Evolutionary conservation across 2,113 vertebrate species (phyloP).

Genomic region (Epinephelus cyanopodus): DNA sequence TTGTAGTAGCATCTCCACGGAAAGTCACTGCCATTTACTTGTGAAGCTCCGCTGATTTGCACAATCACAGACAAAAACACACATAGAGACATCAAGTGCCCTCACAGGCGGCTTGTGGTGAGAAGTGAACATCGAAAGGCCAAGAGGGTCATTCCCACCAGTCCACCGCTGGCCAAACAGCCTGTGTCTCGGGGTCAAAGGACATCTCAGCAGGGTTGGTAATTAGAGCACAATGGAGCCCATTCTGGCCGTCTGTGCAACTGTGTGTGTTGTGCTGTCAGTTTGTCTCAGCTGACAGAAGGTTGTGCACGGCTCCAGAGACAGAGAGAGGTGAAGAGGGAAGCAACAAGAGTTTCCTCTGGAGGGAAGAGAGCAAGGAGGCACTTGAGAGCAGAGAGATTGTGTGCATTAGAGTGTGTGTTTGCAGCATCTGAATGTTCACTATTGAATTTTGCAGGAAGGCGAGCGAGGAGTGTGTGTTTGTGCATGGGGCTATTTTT

Average conservation of each 20-base stretch:
- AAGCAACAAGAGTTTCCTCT: constrained; percentile 37
- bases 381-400: constrained; percentile 15
- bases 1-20: background rate
- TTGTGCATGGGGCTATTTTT: constrained; percentile 49
- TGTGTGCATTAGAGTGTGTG: constrained; percentile 25
- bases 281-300: constrained; percentile 54
- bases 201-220: constrained; percentile 62
- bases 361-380: constrained; percentile 25
- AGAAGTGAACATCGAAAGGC: constrained; percentile 55
- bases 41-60: no score
- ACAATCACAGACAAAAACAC: background rate
- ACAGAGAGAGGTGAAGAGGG: constrained; percentile 40
- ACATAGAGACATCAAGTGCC: constrained; percentile 30
- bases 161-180: constrained; percentile 54
- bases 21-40: no score
- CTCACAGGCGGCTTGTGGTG: constrained; percentile 50
- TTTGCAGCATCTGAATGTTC: background rate
- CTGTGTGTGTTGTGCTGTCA: constrained; percentile 58
- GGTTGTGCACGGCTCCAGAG: constrained; percentile 17
- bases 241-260: constrained; percentile 43
- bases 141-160: constrained; percentile 68
- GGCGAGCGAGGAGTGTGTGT: constrained; percentile 14
- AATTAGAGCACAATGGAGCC: constrained; percentile 65
- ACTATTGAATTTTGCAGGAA: constrained; percentile 7
- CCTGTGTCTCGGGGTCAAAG: constrained; percentile 62